phyloP scores from a whole-genome alignment of 2,797 vertebrate species.

The Lutra lutra region DNA sequence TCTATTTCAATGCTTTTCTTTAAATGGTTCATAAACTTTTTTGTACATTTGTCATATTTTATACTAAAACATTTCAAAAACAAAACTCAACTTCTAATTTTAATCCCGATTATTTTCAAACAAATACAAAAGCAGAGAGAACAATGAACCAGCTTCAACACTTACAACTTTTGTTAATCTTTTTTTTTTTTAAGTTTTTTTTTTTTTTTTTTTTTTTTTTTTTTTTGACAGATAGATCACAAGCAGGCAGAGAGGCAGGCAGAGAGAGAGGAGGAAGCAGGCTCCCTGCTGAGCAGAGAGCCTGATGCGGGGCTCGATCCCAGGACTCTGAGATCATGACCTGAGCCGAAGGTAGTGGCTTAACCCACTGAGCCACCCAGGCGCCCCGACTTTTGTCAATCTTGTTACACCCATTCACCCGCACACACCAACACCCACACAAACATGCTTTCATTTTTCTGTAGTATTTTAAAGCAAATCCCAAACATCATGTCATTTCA shows the following conservation, averaged over 20 bases:
- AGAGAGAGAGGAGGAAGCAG: no score
- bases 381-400: not conserved
- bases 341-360: no score
- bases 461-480: constrained; percentile 19
- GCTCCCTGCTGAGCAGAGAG: no score
- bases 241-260: no score
- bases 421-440: not conserved
- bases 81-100: constrained; percentile 42
- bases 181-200: no score
- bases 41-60: not conserved
- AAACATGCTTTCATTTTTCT: constrained; percentile 24
- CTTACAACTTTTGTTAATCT: not conserved
- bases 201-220: no score
- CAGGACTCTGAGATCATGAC: no score
- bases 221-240: no score
- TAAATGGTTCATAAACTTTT: not conserved
- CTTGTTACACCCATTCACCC: not conserved
- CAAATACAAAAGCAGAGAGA: constrained; percentile 12
- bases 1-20: constrained; percentile 45
- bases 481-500: not conserved
- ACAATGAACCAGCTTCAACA: not conserved
- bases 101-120: constrained; percentile 25
- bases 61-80: constrained; percentile 33
- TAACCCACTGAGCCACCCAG: no score
- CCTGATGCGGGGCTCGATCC: no score